These are phyloP conservation scores for Charadrius vociferus DNA, from an alignment of 2,113 vertebrate species.

Conservation along the genomic window DNA sequence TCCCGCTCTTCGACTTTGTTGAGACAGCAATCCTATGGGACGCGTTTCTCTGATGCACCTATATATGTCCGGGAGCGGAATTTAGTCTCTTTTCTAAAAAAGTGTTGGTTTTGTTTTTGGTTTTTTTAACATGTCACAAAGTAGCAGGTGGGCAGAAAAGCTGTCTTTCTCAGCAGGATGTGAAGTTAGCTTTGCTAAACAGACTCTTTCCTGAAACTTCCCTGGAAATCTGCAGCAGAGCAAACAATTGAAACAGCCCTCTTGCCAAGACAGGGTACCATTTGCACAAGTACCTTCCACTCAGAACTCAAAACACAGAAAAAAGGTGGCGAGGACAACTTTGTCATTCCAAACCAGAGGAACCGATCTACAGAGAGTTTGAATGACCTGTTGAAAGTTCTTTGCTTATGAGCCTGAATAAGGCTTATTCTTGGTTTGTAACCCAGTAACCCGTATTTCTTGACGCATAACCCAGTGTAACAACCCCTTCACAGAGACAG, in stretches of 20 bases:
- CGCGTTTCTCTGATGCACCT: neutral
- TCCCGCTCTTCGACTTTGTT: neutral
- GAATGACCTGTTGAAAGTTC: neutral
- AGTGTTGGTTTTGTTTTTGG: neutral
- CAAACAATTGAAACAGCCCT: neutral
- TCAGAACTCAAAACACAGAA: neutral
- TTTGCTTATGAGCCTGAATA: rapidly evolving
- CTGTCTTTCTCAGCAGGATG: neutral
- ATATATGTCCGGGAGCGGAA: neutral
- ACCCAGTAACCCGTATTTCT: neutral
- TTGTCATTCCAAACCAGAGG: neutral
- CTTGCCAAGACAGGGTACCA: neutral
- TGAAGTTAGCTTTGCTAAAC: neutral
- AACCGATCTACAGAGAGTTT: rapidly evolving
- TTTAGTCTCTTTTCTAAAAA: neutral
- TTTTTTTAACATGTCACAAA: neutral
- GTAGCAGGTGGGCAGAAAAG: neutral
- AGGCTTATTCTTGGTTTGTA: neutral
- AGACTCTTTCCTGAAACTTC: neutral
- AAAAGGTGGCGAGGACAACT: neutral
- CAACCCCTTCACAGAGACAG: neutral
- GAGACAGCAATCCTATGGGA: neutral
- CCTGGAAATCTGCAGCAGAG: neutral
- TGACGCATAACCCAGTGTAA: rapidly evolving
- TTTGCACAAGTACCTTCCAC: neutral